Evolutionary conservation across 2,797 vertebrate genomes (phyloP).

Genomic region (Tapirus indicus): DNA sequence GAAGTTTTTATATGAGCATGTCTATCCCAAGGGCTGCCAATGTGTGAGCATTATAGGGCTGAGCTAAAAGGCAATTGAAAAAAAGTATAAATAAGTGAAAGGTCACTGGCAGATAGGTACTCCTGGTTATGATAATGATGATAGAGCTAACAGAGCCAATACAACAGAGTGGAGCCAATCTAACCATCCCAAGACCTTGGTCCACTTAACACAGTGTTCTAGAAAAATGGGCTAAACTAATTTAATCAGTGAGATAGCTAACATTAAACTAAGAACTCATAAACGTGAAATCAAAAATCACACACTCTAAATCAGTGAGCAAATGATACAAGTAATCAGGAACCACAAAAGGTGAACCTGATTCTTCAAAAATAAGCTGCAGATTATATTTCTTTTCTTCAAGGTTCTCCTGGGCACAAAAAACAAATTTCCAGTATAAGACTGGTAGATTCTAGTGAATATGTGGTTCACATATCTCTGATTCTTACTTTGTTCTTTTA

Average conservation of each 20-base stretch:
- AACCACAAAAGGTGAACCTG: neutral
- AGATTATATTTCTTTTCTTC: neutral
- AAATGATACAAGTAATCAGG: neutral
- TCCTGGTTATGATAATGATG: neutral
- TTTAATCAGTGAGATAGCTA: neutral
- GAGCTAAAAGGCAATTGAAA: neutral
- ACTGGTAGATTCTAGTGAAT: neutral
- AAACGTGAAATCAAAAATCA: constrained; percentile 36
- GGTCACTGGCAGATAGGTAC: neutral
- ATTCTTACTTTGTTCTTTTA: constrained; percentile 33
- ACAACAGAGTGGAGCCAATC: neutral
- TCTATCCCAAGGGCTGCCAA: neutral
- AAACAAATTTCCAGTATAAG: neutral
- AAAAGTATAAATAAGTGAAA: constrained; percentile 11
- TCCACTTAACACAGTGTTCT: neutral
- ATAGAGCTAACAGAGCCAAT: neutral
- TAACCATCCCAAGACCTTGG: neutral
- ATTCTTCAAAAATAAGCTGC: neutral
- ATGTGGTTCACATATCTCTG: neutral
- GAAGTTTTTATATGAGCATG: neutral
- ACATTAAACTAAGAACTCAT: neutral
- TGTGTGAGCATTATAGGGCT: neutral
- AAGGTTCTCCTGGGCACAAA: neutral
- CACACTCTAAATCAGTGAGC: neutral
- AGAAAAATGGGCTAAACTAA: neutral